These are phyloP conservation scores for Glaucidium brasilianum DNA, from an alignment of 2,113 vertebrate genomes.

Conservation along the genomic window DNA sequence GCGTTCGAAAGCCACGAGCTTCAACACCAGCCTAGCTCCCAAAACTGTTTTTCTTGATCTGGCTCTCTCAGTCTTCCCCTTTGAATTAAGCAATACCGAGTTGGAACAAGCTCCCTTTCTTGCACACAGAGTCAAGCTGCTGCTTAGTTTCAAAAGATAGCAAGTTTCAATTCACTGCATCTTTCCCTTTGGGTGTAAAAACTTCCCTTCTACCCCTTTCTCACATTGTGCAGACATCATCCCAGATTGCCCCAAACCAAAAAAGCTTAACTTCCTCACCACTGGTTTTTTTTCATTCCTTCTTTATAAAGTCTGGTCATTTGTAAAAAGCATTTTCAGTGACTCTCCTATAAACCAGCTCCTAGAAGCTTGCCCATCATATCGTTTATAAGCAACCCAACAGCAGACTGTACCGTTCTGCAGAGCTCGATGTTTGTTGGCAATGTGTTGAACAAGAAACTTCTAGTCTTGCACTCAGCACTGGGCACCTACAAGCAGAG, in stretches of 20 bases:
- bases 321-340: not conserved
- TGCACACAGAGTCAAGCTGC: not conserved
- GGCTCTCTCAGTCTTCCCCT: fast-evolving
- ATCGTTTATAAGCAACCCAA: not conserved
- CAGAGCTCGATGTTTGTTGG: not conserved
- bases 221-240: not conserved
- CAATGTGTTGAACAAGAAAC: not conserved
- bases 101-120: not conserved
- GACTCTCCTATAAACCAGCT: not conserved
- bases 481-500: not conserved
- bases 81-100: too few species aligned
- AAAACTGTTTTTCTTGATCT: fast-evolving
- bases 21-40: not conserved
- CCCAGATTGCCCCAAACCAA: not conserved
- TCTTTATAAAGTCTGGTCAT: not conserved
- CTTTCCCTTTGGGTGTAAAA: not conserved
- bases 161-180: not conserved
- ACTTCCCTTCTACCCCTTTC: fast-evolving
- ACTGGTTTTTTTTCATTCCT: not conserved
- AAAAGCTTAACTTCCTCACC: not conserved
- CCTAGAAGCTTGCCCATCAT: not conserved
- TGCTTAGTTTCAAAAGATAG: not conserved
- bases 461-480: not conserved
- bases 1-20: not conserved
- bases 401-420: not conserved